phyloP scores from a whole-genome alignment of 2,888 invertebrate species.

The Globia sparganii region DNA sequence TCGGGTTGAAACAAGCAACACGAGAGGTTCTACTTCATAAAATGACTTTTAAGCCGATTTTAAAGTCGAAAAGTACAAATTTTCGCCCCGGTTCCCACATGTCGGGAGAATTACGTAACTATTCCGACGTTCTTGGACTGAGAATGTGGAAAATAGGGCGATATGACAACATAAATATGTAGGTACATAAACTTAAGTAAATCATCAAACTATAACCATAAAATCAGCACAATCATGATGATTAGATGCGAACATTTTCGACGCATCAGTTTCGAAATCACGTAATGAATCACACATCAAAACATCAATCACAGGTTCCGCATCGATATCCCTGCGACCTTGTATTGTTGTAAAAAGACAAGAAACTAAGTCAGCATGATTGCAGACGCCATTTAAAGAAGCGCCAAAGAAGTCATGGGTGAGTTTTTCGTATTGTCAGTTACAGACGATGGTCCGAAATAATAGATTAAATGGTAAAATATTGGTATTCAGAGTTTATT shows the following conservation, averaged over 20 bases:
- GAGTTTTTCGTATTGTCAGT: not conserved
- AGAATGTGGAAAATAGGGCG: slow-evolving; percentile 3
- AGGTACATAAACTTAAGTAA: too few species aligned
- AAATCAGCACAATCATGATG: too few species aligned
- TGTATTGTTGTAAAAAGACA: not conserved
- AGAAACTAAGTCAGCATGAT: not conserved
- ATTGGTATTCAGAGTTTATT: too few species aligned
- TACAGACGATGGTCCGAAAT: too few species aligned
- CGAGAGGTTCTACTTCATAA: slow-evolving; percentile 26
- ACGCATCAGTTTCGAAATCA: too few species aligned
- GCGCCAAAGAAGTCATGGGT: not conserved
- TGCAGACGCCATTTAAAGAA: not conserved
- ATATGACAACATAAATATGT: not conserved
- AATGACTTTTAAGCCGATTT: slow-evolving; percentile 53
- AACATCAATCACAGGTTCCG: too few species aligned
- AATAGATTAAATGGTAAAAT: too few species aligned
- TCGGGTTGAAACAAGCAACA: slow-evolving; percentile 27
- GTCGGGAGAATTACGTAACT: slow-evolving; percentile 37
- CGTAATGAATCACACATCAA: too few species aligned
- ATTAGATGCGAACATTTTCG: too few species aligned
- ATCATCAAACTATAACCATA: too few species aligned
- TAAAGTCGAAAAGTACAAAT: slow-evolving; percentile 45
- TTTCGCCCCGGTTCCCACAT: slow-evolving; percentile 23
- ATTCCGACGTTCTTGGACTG: slow-evolving; percentile 23
- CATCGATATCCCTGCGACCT: too few species aligned